Evolutionary conservation across 2,888 invertebrate genomes (phyloP).

Genomic region (Gymnoscelis rufifasciata): DNA sequence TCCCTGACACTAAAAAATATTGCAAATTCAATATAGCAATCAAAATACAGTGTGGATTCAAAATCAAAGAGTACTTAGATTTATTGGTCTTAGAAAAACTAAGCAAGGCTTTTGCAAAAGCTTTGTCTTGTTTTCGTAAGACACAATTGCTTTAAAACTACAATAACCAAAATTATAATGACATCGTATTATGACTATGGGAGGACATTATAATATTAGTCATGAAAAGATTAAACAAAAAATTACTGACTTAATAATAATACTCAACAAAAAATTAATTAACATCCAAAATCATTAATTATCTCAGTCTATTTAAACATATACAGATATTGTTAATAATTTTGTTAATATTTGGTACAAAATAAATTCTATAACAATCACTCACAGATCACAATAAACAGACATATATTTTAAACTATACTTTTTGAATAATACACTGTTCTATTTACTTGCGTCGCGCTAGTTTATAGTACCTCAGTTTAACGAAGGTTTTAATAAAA

Average conservation of each 20-base stretch:
- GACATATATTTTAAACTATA: constrained; percentile 9
- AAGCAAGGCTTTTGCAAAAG: no score
- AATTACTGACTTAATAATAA: constrained; percentile 13
- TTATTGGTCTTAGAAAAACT: no score
- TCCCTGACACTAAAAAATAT: no score
- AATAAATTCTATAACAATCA: constrained; percentile 14
- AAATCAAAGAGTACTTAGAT: no score
- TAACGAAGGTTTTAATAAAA: constrained; percentile 1
- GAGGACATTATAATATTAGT: constrained; percentile 11
- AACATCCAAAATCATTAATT: no score
- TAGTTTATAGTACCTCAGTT: no score
- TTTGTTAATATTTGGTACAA: constrained; percentile 29
- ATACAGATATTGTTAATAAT: constrained; percentile 24
- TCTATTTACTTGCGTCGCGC: no score
- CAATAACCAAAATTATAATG: no score
- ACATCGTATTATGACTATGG: constrained; percentile 17
- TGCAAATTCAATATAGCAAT: no score
- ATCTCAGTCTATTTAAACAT: constrained; percentile 26
- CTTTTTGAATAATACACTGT: constrained; percentile 7
- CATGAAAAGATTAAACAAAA: constrained; percentile 9
- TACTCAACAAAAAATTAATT: constrained; percentile 18
- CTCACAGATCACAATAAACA: constrained; percentile 20
- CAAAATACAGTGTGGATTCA: no score
- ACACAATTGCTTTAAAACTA: no score
- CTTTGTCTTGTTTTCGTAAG: no score